A percentile compares a stretch with the other conserved stretches of the same genome.
Conservation (phyloP, 2,888 invertebrate species). For the Melanophora roralis region DNA sequence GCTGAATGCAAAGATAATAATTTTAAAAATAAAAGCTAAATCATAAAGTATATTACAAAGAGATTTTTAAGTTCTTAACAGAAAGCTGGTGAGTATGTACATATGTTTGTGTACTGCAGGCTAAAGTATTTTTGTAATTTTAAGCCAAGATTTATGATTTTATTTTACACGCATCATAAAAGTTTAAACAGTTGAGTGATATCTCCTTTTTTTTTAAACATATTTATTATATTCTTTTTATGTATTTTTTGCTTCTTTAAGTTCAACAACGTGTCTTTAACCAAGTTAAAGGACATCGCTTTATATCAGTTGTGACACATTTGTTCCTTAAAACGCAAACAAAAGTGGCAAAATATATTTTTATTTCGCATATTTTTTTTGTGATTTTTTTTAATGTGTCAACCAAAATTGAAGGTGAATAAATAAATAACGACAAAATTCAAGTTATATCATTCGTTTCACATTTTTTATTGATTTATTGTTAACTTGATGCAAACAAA, state of each 20-base stretch:
- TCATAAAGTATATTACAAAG: neutral
- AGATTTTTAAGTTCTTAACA: neutral
- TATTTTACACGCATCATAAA: constrained; percentile 38
- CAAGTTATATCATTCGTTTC: constrained; percentile 36
- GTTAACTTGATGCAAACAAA: neutral
- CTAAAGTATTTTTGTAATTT: neutral
- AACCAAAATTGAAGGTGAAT: constrained; percentile 48
- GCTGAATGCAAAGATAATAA: neutral
- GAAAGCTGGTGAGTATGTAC: neutral
- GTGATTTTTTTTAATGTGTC: neutral
- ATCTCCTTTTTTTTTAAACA: constrained; percentile 23
- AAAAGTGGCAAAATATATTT: constrained; percentile 33
- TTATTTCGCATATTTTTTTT: neutral
- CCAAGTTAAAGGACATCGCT: constrained; percentile 47
- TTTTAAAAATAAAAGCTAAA: too few species aligned
- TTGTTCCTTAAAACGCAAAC: constrained; percentile 25
- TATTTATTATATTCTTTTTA: neutral
- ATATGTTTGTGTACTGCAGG: too few species aligned
- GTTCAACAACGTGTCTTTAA: constrained; percentile 10
- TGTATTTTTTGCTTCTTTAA: too few species aligned
- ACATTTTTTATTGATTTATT: constrained; percentile 52
- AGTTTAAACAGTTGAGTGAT: constrained; percentile 10
- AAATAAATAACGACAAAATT: constrained; percentile 29
- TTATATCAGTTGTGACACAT: constrained; percentile 29
- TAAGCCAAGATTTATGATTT: neutral